Base-by-base conservation (phyloP, 2,113 vertebrate genomes). In the Petaurus breviceps region DNA sequence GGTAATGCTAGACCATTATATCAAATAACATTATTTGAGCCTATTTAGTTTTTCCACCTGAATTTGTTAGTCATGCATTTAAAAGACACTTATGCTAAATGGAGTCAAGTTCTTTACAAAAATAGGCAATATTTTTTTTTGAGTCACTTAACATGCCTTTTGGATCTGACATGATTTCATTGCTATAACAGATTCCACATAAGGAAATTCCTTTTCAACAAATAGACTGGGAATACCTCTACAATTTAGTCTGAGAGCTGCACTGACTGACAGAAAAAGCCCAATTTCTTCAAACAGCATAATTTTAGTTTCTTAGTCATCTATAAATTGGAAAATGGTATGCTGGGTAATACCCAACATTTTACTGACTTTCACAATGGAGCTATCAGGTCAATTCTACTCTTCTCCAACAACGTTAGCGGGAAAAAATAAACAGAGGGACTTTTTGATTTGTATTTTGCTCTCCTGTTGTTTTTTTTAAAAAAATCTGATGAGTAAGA, bases 361-460 rank as follows among this genome's bases (percentile, higher is more conserved):
- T 94, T 61, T 90, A 94, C 3, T 50, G 43, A n/a, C 96, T 91
- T 94, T 37, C 93, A 14, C 50, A 92, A 91, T 43, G 19, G 53
- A 91, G 37, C 84, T 97, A 92, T 0, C 54, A 43, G 49, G 26
- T 57, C 96, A 94, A 49, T 94, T 90, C 47, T 95, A 93, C 91
- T 93, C 93, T 8, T 95, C 89, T 96, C 68, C 52, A 97, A 52
- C 50, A 96, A 95, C 93, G 55, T 77, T 90, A 68, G 23, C 93
- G 93, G 96, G 91, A 57, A 93, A 46, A 93, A 90, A 90, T 90
- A 90, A 90, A 1, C 37, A 94, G 26, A 28, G 43, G 91, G 43
- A 97, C 92, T 97, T 96, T 95, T 94, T 57, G 97, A 91, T 92
- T 92, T 96, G 47, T 90, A 94, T 46, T 54, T 49, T 50, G 47